Base-by-base conservation (phyloP, 1,140 invertebrate genomes). In the Drosophila sechellia region DNA sequence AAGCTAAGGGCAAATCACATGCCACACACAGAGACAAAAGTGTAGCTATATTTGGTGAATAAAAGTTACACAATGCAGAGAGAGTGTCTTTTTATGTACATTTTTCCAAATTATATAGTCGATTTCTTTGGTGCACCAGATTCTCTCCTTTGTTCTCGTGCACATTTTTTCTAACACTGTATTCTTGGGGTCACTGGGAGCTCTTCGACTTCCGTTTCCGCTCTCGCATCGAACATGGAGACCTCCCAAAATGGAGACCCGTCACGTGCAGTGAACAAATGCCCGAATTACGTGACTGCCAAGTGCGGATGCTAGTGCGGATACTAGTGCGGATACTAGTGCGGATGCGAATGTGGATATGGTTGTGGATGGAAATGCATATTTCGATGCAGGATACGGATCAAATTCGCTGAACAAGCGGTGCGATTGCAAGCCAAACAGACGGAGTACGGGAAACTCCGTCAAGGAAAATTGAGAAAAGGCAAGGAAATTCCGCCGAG, bases 201-300 rank as follows among this genome's bases (percentile, higher is more conserved):
- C 27, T 20, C 17, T 20, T 48, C 35, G 25, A 42, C 50, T 40
- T 70, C 61, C 65, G 34, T n/a, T 50, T 66, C 42, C 34, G 53
- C 39, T 3, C 13, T 12, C 17, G 27, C 17, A 43, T 43, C 40
- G 20, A 27, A 17, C 27, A 25, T 4, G 48, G 48, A 50, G 42
- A 12, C 10, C 17, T 17, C n/a, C 48, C 27, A 5, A 50, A 31
- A 50, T 34, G 48, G n/a, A 17, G 48, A 50, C 8, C 45, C 63
- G 45, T 56, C 66, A 69, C 66, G 66, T 70, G 49, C 63, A 56
- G 65, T 25, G 43, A 58, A 31, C 54, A 40, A 65, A 65, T 65
- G 49, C 5, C 59, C n/a, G 31, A n/a, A 20, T 55, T 70, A 70
- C 68, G 68, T 70, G 68, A 40, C 43, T 39, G 31, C 31, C 43